Evolutionary conservation across 2,888 invertebrate genomes (phyloP), one percentile per base, ranked within the genome.

Genomic region (Phaedon cochleariae): DNA sequence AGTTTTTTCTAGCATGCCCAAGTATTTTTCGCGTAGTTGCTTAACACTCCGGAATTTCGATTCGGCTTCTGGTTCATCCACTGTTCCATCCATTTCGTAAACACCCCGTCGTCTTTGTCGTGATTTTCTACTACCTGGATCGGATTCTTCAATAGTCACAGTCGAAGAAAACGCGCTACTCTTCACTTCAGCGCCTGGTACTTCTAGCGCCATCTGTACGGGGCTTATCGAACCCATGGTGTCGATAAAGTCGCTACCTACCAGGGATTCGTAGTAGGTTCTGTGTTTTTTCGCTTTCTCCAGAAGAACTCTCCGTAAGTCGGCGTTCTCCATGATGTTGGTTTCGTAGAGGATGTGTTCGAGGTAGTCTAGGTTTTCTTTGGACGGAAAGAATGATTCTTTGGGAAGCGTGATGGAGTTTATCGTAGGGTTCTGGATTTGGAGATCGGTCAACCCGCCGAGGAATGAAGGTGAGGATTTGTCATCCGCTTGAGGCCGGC

Each of bases 91-190:
- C 65, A 79, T 68, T 68, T 79, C 76, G 70, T 76, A 80, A 17
- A 82, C 81, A 62, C 81, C 82, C 57, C 79, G 80, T 46, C 79
- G 78, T 41, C 83, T 76, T 67, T 80, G 79, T 64, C 82, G 71
- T 18, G 54, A 31, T 71, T 71, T 73, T 52, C 34, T 66, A 64
- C 55, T 70, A 64, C 66, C 68, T 65, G 65, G 54, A 34, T 65
- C 60, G 26, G 66, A 65, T 67, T 68, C 64, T 65, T 70, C 70
- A 21, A 26, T 45, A 31, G 45, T 21, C 5, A 21, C 21, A 21
- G 15, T 20, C n/a, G 62, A 54, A 53, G 52, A 59, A 53, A 62
- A 53, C 10, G 48, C 54, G 17, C 57, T 31, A 54, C 62, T 52
- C 17, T 62, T 53, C 57, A 37, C 3, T 17, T 15, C 10, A 48